Base-by-base conservation (phyloP, 2,888 invertebrate species). In the Psylliodes chrysocephalus region DNA sequence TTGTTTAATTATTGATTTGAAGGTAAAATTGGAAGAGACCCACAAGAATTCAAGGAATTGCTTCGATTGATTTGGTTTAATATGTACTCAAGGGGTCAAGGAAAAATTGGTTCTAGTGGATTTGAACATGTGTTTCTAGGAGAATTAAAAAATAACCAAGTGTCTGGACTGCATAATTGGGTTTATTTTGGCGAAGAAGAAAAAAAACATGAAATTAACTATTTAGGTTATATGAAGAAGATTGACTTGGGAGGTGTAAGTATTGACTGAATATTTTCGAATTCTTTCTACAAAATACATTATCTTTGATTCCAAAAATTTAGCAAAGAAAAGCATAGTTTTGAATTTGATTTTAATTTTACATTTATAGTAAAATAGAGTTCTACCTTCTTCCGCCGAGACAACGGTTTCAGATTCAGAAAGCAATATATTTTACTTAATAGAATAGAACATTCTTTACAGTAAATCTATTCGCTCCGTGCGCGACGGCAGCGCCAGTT, bases 101-200 rank as follows among this genome's bases (percentile, higher is more conserved):
- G 93, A 22, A 88, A 88, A 77, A 87, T 92, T 17, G 92, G 95
- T 64, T 95, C 96, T 73, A 92, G 92, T 35, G 96, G 95, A 1
- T 96, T 96, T 78, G 96, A 97, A 81, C 96, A 97, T 77, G 89
- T 95, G 17, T 95, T 96, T 81, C 87, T 96, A 1, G 92, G 94
- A 0, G 96, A 97, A 85, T 84, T 92, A 0, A 94, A 92, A 80
- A 89, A 90, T 72, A 88, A 88, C 42, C 89, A 90, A 74, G 89
- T 96, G 18, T 90, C 87, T 53, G 96, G 96, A 6, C 85, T 96
- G 68, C 96, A 97, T 81, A 95, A 94, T 80, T 96, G 96, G 96
- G 85, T 96, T 25, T 93, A 92, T 81, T 94, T 93, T 75, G 86
- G 89, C 60, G 87, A 87, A 63, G 90, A 94, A 82, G 96, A 96